phyloP scores from a whole-genome alignment of 2,888 invertebrate species.

The Chalcis sispes region DNA sequence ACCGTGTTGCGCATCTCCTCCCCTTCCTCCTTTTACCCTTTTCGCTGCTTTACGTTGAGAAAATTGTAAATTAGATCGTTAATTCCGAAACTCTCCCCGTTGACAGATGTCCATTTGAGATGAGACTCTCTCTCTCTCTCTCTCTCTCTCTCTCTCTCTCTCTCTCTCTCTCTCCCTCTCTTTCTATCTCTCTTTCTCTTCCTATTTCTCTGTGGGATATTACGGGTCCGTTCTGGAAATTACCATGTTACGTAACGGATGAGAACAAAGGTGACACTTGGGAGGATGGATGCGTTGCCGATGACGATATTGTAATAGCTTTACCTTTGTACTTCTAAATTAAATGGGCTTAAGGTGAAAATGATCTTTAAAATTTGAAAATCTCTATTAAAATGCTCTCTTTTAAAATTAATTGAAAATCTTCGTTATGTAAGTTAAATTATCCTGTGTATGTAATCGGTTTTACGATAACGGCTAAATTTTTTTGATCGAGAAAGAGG shows the following conservation, averaged over 20 bases:
- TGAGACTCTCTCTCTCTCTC: slow-evolving; percentile 29
- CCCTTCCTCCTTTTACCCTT: too few relatives aligned
- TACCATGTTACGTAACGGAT: slow-evolving; percentile 3
- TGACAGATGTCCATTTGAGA: slow-evolving; percentile 47
- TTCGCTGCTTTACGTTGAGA: too few relatives aligned
- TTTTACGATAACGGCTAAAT: too few relatives aligned
- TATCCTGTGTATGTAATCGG: too few relatives aligned
- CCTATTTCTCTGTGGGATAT: not conserved
- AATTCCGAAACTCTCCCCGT: slow-evolving; percentile 34
- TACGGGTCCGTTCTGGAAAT: not conserved
- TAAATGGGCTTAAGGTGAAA: too few relatives aligned
- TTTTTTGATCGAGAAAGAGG: too few relatives aligned
- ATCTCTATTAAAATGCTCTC: too few relatives aligned
- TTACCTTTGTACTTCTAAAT: too few relatives aligned
- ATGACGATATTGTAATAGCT: not conserved
- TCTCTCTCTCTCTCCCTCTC: slow-evolving; percentile 33
- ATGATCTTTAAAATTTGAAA: too few relatives aligned
- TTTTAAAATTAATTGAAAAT: too few relatives aligned
- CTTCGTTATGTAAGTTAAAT: too few relatives aligned
- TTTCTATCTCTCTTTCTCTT: not conserved
- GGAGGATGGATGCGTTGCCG: not conserved
- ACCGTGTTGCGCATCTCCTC: not conserved
- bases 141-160: not conserved
- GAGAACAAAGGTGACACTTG: too few relatives aligned
- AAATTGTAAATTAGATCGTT: slow-evolving; percentile 62